Conservation (phyloP, 2,888 invertebrate genomes). For the Mythimna impura region DNA sequence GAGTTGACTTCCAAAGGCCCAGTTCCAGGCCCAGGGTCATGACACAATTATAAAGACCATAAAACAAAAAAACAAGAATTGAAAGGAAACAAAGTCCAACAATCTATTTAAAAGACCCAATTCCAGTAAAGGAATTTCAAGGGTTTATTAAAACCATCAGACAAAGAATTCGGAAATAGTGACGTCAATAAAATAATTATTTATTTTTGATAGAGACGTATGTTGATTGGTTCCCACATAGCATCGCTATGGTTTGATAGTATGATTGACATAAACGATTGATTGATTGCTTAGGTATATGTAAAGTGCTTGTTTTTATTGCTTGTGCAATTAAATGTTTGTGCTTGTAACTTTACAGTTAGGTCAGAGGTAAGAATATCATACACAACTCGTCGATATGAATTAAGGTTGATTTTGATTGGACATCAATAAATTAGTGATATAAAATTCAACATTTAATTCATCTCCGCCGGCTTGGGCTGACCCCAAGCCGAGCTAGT, state of each 20-base stretch:
- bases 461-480: no score
- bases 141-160: background rate
- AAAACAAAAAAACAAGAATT: no score
- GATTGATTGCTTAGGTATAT: constrained; percentile 34
- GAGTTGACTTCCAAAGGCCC: no score
- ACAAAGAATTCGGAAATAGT: background rate
- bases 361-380: constrained; percentile 9
- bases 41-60: no score
- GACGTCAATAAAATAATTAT: constrained; percentile 1
- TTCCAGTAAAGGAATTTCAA: background rate
- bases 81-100: background rate
- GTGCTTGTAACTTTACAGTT: constrained; percentile 5
- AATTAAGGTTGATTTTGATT: background rate
- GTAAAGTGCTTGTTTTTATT: constrained; percentile 34
- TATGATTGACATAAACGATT: constrained; percentile 54
- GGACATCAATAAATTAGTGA: background rate
- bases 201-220: constrained; percentile 10
- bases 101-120: background rate
- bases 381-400: background rate
- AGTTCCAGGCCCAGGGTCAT: no score
- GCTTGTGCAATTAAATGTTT: constrained; percentile 33
- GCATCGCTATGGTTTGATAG: constrained; percentile 46
- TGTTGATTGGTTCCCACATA: constrained; percentile 47
- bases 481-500: no score
- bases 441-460: background rate